A percentile compares a stretch with the other conserved stretches of the same genome.
phyloP scores from a whole-genome alignment of 2,888 invertebrate species.

The Oasisia sp. region DNA sequence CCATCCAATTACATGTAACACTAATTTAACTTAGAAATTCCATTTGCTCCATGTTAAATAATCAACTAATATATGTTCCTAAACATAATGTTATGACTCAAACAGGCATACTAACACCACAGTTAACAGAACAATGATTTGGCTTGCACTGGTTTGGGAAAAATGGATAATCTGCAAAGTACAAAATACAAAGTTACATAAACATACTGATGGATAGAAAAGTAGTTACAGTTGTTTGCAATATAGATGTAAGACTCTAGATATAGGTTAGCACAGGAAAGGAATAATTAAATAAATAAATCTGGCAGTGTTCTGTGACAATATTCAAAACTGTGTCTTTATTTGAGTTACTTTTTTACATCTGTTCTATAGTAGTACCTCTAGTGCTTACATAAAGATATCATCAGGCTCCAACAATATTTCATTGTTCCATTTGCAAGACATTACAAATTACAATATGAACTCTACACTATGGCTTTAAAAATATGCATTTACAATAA shows the following conservation, averaged over 20 bases:
- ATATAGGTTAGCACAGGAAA: not conserved
- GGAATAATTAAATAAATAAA: not conserved
- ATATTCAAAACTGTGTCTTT: not conserved
- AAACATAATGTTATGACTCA: not conserved
- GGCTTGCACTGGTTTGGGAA: not conserved
- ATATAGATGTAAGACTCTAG: not conserved
- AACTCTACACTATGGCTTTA: not conserved
- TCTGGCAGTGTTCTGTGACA: not conserved
- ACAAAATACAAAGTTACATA: not conserved
- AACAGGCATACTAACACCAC: not conserved
- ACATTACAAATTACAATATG: not conserved
- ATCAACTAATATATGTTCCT: not conserved
- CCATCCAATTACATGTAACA: no score
- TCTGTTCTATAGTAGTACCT: not conserved
- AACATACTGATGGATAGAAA: not conserved
- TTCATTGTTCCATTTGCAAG: not conserved
- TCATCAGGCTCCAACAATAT: not conserved
- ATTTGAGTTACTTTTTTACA: not conserved
- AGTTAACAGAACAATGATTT: not conserved
- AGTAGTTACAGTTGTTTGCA: not conserved
- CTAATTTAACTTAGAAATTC: no score
- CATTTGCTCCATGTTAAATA: no score
- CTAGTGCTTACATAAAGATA: not conserved
- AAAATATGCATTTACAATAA: not conserved
- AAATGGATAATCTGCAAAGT: not conserved